Evolutionary conservation across 2,113 vertebrate genomes (phyloP).

Genomic region (Pelodiscus sinensis): DNA sequence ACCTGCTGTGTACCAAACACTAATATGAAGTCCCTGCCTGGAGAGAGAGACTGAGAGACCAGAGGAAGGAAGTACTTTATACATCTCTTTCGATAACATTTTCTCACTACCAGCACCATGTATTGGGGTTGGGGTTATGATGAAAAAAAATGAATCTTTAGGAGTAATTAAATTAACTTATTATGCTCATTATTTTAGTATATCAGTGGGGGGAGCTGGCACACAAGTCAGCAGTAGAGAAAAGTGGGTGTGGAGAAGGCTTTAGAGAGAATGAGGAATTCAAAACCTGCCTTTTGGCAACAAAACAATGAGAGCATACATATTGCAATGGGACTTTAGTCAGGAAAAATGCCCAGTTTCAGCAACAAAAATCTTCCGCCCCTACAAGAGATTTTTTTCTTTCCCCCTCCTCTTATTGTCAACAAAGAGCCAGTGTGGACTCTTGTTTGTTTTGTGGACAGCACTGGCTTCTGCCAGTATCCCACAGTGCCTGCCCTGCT

Average conservation of each 20-base stretch:
- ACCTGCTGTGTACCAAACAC: rapidly evolving
- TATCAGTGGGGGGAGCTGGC: neutral
- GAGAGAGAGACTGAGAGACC: neutral
- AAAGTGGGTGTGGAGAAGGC: neutral
- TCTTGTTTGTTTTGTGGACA: too few species aligned
- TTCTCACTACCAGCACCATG: neutral
- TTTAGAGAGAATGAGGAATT: neutral
- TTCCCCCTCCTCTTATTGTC: too few species aligned
- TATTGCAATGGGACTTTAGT: too few species aligned
- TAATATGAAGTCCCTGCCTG: neutral
- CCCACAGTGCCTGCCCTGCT: too few species aligned
- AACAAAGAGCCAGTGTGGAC: too few species aligned
- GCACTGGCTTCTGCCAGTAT: too few species aligned
- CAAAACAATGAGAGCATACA: too few species aligned
- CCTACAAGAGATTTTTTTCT: too few species aligned
- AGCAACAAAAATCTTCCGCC: too few species aligned
- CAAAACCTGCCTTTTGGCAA: too few species aligned
- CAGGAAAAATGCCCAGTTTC: too few species aligned
- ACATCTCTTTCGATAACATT: neutral
- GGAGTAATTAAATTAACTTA: neutral
- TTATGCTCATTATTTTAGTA: neutral
- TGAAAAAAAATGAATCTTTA: neutral
- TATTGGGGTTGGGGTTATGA: neutral
- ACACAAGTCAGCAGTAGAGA: rapidly evolving
- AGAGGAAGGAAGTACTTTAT: neutral